phyloP scores from a whole-genome alignment of 53 echinoderm and acorn worm species.

The Temnopleurus reevesii region DNA sequence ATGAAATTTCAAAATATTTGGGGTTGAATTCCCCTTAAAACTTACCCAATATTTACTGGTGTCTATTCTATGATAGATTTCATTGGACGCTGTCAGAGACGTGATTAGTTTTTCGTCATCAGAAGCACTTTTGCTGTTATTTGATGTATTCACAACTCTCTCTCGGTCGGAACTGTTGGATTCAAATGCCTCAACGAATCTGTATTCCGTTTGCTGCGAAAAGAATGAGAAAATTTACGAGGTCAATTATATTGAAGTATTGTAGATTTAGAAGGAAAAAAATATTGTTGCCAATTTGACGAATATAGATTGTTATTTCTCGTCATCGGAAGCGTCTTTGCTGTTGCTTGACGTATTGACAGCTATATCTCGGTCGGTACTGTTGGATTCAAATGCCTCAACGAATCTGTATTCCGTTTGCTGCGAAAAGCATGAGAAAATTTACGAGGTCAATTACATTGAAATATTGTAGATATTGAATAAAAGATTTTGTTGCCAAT shows the following conservation, averaged over 20 bases:
- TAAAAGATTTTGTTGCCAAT: no score
- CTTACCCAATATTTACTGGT: slow-evolving; percentile 40
- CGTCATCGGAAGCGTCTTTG: not conserved
- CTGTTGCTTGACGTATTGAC: not conserved
- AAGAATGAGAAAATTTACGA: no score
- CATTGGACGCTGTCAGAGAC: not conserved
- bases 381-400: not conserved
- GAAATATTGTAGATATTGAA: no score
- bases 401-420: slow-evolving; percentile 23
- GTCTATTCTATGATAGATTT: slow-evolving; percentile 17
- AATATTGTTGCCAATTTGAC: no score
- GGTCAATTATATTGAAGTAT: no score
- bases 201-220: slow-evolving; percentile 31
- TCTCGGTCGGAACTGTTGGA: not conserved
- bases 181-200: not conserved
- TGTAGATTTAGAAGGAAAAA: no score
- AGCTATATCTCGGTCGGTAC: not conserved
- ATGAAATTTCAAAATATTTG: no score
- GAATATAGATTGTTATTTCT: no score
- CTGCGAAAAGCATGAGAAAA: not conserved
- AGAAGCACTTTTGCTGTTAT: not conserved
- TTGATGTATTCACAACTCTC: not conserved
- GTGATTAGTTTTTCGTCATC: not conserved
- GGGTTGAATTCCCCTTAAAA: no score
- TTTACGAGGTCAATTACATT: no score